Evolutionary conservation across 2,113 vertebrate genomes (phyloP).

Genomic region (Conger conger): DNA sequence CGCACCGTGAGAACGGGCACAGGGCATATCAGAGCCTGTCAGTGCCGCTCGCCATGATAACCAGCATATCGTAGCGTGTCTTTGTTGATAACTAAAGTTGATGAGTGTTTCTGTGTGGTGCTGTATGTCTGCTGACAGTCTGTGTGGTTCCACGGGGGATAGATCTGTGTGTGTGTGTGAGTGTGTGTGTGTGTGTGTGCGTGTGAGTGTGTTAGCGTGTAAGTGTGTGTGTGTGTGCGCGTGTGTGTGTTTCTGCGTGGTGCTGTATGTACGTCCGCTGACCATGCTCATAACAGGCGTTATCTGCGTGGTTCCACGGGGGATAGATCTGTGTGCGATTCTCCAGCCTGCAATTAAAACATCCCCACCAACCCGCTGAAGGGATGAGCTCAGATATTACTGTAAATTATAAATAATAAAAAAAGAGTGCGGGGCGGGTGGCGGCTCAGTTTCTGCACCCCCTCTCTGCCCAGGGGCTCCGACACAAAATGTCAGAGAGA

Average conservation of each 20-base stretch:
- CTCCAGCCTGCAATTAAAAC: no score
- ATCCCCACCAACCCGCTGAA: constrained; percentile 27
- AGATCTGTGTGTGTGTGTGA: constrained; percentile 30
- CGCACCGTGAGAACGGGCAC: not conserved
- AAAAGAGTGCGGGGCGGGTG: no score
- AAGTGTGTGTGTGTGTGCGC: no score
- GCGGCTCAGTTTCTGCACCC: constrained; percentile 64
- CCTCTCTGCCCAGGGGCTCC: constrained; percentile 59
- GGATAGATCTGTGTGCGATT: constrained; percentile 49
- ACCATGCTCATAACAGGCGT: no score
- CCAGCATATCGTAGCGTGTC: no score
- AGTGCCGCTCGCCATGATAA: not conserved
- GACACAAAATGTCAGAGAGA: constrained; percentile 64
- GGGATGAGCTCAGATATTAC: constrained; percentile 49
- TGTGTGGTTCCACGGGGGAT: constrained; percentile 63
- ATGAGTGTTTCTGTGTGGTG: not conserved
- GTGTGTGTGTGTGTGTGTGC: no score
- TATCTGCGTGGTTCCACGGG: constrained; percentile 59
- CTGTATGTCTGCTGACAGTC: not conserved
- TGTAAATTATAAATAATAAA: constrained; percentile 68
- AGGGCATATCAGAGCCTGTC: not conserved
- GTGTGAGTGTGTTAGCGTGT: no score
- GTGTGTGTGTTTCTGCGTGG: not conserved
- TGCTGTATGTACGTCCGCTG: not conserved
- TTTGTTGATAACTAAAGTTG: no score